Percentiles rank a stretch among this genome's conserved stretches.
Conservation (phyloP, 2,113 vertebrate species). For the Gopherus evgoodei region DNA sequence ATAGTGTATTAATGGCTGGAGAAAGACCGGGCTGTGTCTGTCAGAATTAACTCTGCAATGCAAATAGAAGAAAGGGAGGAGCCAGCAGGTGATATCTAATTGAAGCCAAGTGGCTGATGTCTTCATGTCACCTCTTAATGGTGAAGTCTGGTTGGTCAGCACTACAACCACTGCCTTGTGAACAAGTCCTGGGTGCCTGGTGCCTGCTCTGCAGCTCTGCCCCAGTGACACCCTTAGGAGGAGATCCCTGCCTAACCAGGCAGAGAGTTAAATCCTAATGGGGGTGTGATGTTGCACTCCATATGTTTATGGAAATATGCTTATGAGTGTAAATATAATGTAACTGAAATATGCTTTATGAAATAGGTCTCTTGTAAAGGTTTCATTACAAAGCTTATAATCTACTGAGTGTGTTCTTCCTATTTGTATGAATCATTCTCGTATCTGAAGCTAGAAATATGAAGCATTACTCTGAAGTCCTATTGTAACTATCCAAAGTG, state of each 20-base stretch:
- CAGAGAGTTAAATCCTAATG: background rate
- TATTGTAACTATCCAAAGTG: too few relatives aligned
- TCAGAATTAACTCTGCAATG: slow-evolving; percentile 8
- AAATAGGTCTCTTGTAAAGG: too few relatives aligned
- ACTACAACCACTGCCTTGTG: background rate
- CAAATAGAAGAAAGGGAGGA: background rate
- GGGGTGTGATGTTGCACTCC: too few relatives aligned
- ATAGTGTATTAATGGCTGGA: slow-evolving; percentile 66
- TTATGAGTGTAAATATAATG: too few relatives aligned
- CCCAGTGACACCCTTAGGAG: background rate
- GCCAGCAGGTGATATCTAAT: background rate
- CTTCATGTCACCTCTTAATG: background rate
- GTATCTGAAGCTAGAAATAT: too few relatives aligned
- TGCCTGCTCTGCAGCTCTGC: background rate
- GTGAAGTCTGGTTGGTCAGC: background rate
- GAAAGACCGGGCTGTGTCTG: slow-evolving; percentile 18
- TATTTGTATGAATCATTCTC: too few relatives aligned
- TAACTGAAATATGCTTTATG: too few relatives aligned
- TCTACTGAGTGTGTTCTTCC: too few relatives aligned
- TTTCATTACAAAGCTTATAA: too few relatives aligned
- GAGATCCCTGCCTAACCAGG: background rate
- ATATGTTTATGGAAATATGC: too few relatives aligned
- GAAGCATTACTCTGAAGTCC: too few relatives aligned
- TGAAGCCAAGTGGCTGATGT: rapidly evolving
- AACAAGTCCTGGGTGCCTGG: background rate